A percentile compares a stretch with the other conserved stretches of the same genome.
phyloP scores from a whole-genome alignment of 2,113 vertebrate species.

The Bucco capensis region DNA sequence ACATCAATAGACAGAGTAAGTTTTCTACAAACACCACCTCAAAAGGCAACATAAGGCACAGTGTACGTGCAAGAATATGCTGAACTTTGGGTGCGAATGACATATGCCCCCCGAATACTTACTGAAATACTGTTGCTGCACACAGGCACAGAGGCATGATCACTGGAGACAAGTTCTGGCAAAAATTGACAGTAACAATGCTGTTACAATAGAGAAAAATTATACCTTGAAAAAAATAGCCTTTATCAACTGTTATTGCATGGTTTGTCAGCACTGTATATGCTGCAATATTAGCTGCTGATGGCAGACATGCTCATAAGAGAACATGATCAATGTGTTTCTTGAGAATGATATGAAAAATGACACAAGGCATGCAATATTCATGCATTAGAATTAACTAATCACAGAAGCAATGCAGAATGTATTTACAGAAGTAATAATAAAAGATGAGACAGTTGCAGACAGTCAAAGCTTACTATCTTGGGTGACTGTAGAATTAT shows the following conservation, averaged over 20 bases:
- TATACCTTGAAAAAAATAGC: not conserved
- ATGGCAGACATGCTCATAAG: not conserved
- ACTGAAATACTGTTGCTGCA: not conserved
- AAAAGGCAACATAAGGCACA: not conserved
- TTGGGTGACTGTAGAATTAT: not conserved
- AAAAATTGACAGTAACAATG: not conserved
- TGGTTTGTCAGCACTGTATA: rapidly evolving
- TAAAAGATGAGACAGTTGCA: not conserved
- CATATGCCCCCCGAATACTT: not conserved
- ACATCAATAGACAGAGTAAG: not conserved
- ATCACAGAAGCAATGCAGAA: not conserved
- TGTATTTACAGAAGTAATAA: not conserved
- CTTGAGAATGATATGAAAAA: not conserved
- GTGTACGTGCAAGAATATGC: not conserved
- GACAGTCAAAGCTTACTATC: not conserved
- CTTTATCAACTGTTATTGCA: not conserved
- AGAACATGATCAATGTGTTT: not conserved
- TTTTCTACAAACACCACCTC: not conserved
- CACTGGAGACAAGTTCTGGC: not conserved
- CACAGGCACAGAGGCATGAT: not conserved
- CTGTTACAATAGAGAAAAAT: not conserved
- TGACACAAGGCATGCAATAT: not conserved
- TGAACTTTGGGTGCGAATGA: not conserved
- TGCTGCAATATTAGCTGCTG: not conserved
- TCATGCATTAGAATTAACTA: not conserved